These are phyloP conservation scores for Apoderus coryli DNA, from an alignment of 2,888 invertebrate species.

Conservation along the genomic window DNA sequence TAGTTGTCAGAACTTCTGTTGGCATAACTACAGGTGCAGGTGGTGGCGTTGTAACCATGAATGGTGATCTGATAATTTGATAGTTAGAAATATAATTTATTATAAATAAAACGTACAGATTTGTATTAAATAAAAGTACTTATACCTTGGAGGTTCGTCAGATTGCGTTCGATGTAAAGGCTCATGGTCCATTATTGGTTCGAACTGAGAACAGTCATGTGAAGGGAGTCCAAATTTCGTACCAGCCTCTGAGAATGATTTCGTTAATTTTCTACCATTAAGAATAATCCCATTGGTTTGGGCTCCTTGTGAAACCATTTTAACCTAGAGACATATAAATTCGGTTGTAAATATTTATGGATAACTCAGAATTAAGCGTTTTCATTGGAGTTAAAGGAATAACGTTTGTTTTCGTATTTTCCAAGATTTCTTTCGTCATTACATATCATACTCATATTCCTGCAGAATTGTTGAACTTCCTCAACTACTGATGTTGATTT, in stretches of 20 bases:
- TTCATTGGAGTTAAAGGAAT: neutral
- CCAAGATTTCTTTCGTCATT: no score
- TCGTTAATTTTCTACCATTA: slow-evolving; percentile 62
- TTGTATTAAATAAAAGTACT: no score
- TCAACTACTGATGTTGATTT: no score
- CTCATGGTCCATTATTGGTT: slow-evolving; percentile 45
- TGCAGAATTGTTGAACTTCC: no score
- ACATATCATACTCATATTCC: no score
- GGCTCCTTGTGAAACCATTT: slow-evolving; percentile 81
- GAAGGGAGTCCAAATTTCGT: slow-evolving; percentile 31
- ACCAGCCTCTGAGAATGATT: slow-evolving; percentile 70
- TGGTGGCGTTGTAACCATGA: slow-evolving; percentile 43
- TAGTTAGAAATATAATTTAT: no score
- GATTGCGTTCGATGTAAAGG: slow-evolving; percentile 71
- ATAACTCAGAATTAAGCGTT: no score
- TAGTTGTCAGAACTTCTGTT: slow-evolving; percentile 25
- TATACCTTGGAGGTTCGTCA: slow-evolving; percentile 66
- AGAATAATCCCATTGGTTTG: slow-evolving; percentile 69
- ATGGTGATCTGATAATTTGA: no score
- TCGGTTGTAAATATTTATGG: no score
- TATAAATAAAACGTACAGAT: no score
- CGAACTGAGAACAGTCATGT: slow-evolving; percentile 22
- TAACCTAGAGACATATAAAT: slow-evolving; percentile 48
- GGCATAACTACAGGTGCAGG: slow-evolving; percentile 8
- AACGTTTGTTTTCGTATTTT: no score